Evolutionary conservation across 2,888 invertebrate genomes (phyloP).

Genomic region (Argynnis bischoffii): DNA sequence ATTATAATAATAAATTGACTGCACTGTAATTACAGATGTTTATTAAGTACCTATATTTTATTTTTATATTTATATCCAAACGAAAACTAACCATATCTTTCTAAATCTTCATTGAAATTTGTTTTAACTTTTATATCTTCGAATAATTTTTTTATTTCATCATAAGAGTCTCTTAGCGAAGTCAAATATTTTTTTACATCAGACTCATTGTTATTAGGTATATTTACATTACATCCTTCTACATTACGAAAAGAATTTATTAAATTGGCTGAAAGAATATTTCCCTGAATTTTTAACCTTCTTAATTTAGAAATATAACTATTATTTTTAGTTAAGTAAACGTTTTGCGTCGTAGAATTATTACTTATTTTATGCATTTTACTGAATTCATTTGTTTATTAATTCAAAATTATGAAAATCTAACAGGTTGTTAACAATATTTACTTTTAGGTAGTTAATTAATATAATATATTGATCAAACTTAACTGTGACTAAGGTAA

Average conservation of each 20-base stretch:
- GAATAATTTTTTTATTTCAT: slow-evolving; percentile 55
- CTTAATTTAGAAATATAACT: slow-evolving; percentile 55
- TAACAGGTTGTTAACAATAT: too few relatives aligned
- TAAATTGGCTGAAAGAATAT: slow-evolving; percentile 51
- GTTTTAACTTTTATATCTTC: slow-evolving; percentile 59
- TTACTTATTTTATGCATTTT: slow-evolving; percentile 31
- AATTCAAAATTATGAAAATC: neutral
- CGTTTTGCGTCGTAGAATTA: slow-evolving; percentile 16
- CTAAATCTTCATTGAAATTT: slow-evolving; percentile 47
- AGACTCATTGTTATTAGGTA: slow-evolving; percentile 24
- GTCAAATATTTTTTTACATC: slow-evolving; percentile 48
- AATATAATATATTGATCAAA: too few relatives aligned
- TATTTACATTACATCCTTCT: slow-evolving; percentile 35
- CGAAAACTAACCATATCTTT: slow-evolving; percentile 52
- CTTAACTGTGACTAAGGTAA: too few relatives aligned
- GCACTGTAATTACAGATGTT: neutral
- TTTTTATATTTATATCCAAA: neutral
- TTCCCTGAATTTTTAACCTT: slow-evolving; percentile 70
- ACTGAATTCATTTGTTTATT: neutral
- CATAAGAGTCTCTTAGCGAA: slow-evolving; percentile 50
- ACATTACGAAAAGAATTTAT: slow-evolving; percentile 42
- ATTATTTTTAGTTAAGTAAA: slow-evolving; percentile 13
- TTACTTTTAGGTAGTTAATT: too few relatives aligned
- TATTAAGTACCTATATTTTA: neutral
- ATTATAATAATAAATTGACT: neutral